These are phyloP conservation scores for Drosophila oshimai DNA, from an alignment of 1,140 invertebrate species.

Conservation along the genomic window DNA sequence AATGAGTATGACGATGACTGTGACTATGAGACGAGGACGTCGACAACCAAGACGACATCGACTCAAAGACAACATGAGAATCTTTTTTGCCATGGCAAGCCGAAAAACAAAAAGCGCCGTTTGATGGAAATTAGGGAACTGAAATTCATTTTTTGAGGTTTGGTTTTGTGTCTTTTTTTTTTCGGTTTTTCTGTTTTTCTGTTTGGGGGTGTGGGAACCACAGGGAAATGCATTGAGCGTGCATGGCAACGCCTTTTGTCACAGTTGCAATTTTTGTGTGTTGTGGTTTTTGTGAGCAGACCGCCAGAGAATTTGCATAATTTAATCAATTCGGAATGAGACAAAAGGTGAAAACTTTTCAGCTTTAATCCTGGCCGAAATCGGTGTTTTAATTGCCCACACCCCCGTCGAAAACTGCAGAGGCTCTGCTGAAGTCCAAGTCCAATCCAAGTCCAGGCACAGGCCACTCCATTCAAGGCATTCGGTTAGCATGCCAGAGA, in stretches of 20 bases:
- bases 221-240: constrained; percentile 48
- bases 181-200: neutral
- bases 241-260: constrained; percentile 80
- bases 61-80: constrained; percentile 73
- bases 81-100: constrained; percentile 57
- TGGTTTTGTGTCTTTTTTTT: constrained; percentile 28
- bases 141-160: constrained; percentile 42
- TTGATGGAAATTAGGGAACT: constrained; percentile 71
- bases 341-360: constrained; percentile 67
- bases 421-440: neutral
- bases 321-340: constrained; percentile 81
- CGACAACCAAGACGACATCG: constrained; percentile 39
- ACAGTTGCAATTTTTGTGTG: constrained; percentile 59
- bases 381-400: constrained; percentile 57
- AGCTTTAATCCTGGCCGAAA: constrained; percentile 34
- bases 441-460: neutral
- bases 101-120: constrained; percentile 58
- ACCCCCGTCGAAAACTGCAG: constrained; percentile 1
- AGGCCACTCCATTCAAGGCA: constrained; percentile 31
- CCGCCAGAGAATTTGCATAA: constrained; percentile 72
- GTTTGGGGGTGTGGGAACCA: constrained; percentile 49
- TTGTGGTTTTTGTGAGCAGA: constrained; percentile 10
- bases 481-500: constrained; percentile 61
- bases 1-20: constrained; percentile 20
- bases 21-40: constrained; percentile 38